phyloP scores from a whole-genome alignment of 2,888 invertebrate species.

The Ceraclea dissimilis region DNA sequence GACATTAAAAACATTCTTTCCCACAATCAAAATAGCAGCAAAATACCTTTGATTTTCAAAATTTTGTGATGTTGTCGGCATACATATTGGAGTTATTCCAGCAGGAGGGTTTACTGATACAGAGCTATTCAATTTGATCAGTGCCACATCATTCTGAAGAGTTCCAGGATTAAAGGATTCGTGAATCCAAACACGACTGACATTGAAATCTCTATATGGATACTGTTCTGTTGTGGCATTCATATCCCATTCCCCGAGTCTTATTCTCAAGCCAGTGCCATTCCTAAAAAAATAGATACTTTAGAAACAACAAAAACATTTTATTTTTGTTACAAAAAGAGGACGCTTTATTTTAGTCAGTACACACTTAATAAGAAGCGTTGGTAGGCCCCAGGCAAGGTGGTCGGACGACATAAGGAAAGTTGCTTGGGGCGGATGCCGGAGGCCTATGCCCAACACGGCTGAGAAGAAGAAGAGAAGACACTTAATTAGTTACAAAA shows the following conservation, averaged over 20 bases:
- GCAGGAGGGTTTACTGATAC: constrained; percentile 35
- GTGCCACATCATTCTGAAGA: constrained; percentile 74
- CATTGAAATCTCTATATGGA: constrained; percentile 54
- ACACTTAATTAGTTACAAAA: too few relatives aligned
- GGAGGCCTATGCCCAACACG: too few relatives aligned
- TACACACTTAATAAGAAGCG: too few relatives aligned
- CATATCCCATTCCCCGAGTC: constrained; percentile 73
- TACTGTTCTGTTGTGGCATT: constrained; percentile 56
- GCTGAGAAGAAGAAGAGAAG: too few relatives aligned
- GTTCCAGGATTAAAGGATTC: constrained; percentile 63
- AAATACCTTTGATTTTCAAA: constrained; percentile 46
- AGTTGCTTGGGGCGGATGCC: too few relatives aligned
- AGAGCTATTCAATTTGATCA: constrained; percentile 58
- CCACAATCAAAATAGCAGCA: too few relatives aligned
- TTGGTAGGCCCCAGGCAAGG: too few relatives aligned
- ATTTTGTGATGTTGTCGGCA: constrained; percentile 42
- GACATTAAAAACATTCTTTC: too few relatives aligned
- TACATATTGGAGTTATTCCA: constrained; percentile 57
- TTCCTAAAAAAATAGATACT: constrained; percentile 25
- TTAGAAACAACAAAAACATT: too few relatives aligned
- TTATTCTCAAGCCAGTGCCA: constrained; percentile 48
- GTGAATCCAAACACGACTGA: constrained; percentile 52
- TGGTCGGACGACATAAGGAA: too few relatives aligned
- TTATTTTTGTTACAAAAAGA: too few relatives aligned
- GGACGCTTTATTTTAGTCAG: too few relatives aligned